phyloP scores from a whole-genome alignment of 2,888 invertebrate species.

The Ornithoptera alexandrae region DNA sequence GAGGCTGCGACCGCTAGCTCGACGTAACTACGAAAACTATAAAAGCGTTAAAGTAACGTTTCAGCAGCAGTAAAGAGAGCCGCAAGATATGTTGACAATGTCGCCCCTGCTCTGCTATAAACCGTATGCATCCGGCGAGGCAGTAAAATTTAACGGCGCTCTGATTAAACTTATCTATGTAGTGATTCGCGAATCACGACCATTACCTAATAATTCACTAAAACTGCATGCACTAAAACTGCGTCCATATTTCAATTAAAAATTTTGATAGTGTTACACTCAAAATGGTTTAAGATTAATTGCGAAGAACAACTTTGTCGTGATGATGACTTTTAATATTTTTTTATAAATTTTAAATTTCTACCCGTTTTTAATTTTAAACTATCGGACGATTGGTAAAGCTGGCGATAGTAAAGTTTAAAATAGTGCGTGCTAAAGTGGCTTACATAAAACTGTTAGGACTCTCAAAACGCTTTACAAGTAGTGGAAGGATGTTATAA shows the following conservation, averaged over 20 bases:
- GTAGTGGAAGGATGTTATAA: constrained; percentile 79
- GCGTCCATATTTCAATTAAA: not conserved
- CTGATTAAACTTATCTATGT: constrained; percentile 77
- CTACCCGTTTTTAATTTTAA: not conserved
- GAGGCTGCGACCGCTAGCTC: constrained; percentile 73
- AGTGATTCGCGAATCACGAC: constrained; percentile 63
- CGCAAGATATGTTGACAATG: constrained; percentile 80
- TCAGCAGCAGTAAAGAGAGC: constrained; percentile 79
- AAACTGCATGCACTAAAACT: not conserved
- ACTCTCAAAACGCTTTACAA: constrained; percentile 77
- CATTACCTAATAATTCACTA: constrained; percentile 55
- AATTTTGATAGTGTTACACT: not conserved
- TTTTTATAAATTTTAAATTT: not conserved
- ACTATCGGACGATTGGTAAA: not conserved
- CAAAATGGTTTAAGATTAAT: not conserved
- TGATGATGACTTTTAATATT: not conserved
- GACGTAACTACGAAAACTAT: constrained; percentile 78
- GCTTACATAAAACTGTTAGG: constrained; percentile 69
- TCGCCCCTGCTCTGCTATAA: constrained; percentile 72
- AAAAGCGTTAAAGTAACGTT: constrained; percentile 80
- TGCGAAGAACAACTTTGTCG: not conserved
- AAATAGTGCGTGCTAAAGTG: constrained; percentile 60
- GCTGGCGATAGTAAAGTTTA: constrained; percentile 18
- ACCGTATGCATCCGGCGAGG: constrained; percentile 75
- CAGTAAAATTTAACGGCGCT: constrained; percentile 76